Conservation (phyloP, 2,113 vertebrate genomes). For the Lophotis ruficrista region DNA sequence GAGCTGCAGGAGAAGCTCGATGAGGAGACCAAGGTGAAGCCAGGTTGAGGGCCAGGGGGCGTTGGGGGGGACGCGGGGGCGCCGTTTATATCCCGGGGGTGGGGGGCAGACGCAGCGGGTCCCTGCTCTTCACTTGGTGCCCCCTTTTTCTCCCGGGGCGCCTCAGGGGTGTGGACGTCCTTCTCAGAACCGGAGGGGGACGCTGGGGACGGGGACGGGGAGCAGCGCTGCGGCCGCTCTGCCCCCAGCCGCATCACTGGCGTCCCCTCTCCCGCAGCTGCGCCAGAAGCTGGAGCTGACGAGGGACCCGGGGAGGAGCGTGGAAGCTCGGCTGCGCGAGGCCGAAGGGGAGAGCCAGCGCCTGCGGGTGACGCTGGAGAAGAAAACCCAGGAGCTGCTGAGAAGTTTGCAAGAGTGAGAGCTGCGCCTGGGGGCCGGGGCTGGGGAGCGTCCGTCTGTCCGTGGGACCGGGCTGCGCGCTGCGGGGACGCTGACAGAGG, state of each 20-base stretch:
- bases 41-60: neutral
- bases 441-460: neutral
- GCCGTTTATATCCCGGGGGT: accelerated
- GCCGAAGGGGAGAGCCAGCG: constrained; percentile 81
- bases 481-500: accelerated
- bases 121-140: neutral
- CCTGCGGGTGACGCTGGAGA: constrained; percentile 80
- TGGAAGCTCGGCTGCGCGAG: constrained; percentile 82
- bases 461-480: neutral
- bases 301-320: neutral
- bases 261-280: neutral
- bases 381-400: constrained; percentile 81
- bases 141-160: too few species aligned
- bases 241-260: accelerated
- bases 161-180: too few species aligned
- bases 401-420: constrained; percentile 83
- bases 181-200: neutral
- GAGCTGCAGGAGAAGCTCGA: constrained; percentile 81
- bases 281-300: constrained; percentile 63
- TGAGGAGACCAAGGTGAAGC: constrained; percentile 77
- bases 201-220: neutral
- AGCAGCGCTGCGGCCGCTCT: too few species aligned
- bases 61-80: accelerated
- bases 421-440: neutral
- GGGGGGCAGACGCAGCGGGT: accelerated